phyloP scores from a whole-genome alignment of 2,797 vertebrate species.

The Astyanax mexicanus region DNA sequence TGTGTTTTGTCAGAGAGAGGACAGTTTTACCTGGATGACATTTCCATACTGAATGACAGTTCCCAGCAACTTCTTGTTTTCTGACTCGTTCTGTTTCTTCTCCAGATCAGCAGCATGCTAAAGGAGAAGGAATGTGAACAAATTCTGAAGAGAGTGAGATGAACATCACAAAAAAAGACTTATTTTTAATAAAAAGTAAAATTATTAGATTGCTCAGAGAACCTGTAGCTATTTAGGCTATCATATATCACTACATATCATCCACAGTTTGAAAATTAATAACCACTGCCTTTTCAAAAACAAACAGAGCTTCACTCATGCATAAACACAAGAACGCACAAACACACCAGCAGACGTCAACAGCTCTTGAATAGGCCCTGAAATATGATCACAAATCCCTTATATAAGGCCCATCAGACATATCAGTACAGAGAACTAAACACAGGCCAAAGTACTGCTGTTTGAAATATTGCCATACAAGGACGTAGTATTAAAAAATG shows the following conservation, averaged over 20 bases:
- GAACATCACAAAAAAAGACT: background rate
- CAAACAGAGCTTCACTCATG: background rate
- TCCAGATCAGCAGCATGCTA: slow-evolving; percentile 97
- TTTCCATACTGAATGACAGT: slow-evolving; percentile 96
- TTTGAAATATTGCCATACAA: background rate
- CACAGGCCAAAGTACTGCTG: background rate
- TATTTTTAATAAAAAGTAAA: background rate
- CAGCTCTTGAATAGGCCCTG: background rate
- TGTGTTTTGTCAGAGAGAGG: background rate
- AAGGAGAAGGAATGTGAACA: slow-evolving; percentile 1
- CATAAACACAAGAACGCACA: background rate
- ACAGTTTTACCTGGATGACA: slow-evolving; percentile 89
- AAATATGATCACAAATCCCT: background rate
- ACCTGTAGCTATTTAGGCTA: background rate
- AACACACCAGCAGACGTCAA: background rate
- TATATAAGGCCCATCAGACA: background rate
- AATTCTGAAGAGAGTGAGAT: background rate
- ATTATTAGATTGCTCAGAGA: background rate
- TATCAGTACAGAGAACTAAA: background rate
- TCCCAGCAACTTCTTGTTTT: slow-evolving; percentile 94
- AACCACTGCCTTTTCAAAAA: background rate
- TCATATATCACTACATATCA: background rate
- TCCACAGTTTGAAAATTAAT: background rate
- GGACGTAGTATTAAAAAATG: background rate
- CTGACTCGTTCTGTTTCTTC: slow-evolving; percentile 98